Percentiles rank a stretch among this genome's conserved stretches.
Conservation (phyloP, 2,797 vertebrate genomes). For the Malurus splendens region DNA sequence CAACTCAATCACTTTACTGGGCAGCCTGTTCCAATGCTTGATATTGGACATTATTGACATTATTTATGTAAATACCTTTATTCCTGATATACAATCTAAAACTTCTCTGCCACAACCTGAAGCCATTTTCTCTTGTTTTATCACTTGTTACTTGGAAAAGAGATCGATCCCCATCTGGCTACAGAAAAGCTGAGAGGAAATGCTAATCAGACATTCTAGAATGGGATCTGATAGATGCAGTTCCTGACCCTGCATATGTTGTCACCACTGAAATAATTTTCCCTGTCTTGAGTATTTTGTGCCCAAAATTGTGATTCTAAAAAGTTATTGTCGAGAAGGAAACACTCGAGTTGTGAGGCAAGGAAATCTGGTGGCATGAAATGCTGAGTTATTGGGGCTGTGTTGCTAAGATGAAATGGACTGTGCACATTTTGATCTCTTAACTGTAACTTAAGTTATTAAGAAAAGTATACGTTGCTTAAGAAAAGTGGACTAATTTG, state of each 20-base stretch:
- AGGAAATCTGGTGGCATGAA: neutral
- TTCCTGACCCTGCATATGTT: neutral
- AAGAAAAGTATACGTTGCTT: neutral
- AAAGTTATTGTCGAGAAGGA: neutral
- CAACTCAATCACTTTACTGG: neutral
- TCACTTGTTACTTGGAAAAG: neutral
- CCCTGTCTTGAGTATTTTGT: neutral
- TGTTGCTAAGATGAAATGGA: neutral
- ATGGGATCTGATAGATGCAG: neutral
- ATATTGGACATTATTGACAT: neutral
- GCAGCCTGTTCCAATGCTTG: neutral
- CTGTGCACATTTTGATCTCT: neutral
- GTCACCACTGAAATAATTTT: neutral
- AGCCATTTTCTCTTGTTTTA: neutral
- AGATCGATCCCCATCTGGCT: fast-evolving
- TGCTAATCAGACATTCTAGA: neutral
- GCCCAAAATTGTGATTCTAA: neutral
- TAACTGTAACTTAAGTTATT: neutral
- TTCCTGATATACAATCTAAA: neutral
- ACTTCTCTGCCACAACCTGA: neutral
- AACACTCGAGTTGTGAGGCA: neutral
- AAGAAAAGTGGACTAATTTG: neutral
- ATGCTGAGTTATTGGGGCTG: neutral
- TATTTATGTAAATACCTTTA: neutral
- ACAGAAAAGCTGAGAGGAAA: neutral